A percentile compares a stretch with the other conserved stretches of the same genome.
phyloP scores from a whole-genome alignment of 2,888 invertebrate species.

The Itoplectis maculator region DNA sequence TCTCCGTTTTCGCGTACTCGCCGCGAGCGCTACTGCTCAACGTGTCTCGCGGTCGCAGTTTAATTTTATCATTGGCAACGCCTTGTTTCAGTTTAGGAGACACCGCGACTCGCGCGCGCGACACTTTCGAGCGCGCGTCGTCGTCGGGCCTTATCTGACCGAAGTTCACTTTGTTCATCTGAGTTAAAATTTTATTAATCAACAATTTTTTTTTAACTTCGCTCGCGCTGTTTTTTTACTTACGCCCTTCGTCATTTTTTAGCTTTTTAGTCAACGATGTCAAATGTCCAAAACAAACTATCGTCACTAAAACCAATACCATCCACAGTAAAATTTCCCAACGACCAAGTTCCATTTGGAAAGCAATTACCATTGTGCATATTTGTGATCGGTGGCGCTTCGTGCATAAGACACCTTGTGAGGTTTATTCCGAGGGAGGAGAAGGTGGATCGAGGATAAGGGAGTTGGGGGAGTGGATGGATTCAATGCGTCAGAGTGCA shows the following conservation, averaged over 20 bases:
- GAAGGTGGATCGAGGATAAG: no score
- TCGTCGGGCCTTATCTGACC: neutral
- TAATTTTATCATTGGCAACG: slow-evolving; percentile 68
- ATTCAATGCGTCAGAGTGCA: slow-evolving; percentile 24
- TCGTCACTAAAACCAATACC: neutral
- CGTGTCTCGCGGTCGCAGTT: slow-evolving; percentile 17
- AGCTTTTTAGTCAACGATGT: no score
- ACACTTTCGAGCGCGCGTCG: neutral
- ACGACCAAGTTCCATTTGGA: neutral
- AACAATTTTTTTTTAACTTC: no score
- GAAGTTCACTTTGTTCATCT: slow-evolving; percentile 1
- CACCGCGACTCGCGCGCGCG: slow-evolving; percentile 2
- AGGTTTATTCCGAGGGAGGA: no score
- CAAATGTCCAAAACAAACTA: neutral
- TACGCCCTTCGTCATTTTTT: no score
- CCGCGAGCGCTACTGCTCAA: neutral
- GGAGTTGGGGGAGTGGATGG: no score
- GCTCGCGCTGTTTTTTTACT: no score
- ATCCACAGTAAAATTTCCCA: neutral
- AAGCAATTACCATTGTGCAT: slow-evolving; percentile 38
- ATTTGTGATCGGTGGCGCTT: slow-evolving; percentile 25
- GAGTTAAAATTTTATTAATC: no score
- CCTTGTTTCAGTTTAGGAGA: slow-evolving; percentile 42
- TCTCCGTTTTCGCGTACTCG: slow-evolving; percentile 32
- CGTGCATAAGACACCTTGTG: slow-evolving; percentile 15